phyloP scores from a whole-genome alignment of 1,140 invertebrate species.

The Drosophila kurseongensis region DNA sequence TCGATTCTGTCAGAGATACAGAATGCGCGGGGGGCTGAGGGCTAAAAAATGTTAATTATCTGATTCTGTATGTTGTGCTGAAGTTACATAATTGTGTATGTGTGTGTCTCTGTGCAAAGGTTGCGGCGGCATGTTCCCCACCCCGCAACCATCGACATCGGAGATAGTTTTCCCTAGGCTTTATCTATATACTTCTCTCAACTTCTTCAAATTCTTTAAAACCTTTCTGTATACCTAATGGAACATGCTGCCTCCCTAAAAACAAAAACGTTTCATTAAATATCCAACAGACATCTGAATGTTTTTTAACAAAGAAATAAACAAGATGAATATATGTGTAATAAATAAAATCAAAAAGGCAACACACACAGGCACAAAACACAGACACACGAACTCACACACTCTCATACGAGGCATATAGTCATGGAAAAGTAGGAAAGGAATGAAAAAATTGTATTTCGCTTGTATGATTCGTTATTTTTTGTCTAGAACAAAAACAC shows the following conservation, averaged over 20 bases:
- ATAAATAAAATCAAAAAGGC: conserved; percentile 45
- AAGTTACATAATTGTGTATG: conserved; percentile 73
- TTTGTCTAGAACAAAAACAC: conserved; percentile 21
- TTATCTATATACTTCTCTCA: conserved; percentile 15
- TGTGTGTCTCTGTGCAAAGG: conserved; percentile 71
- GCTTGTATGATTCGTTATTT: conserved; percentile 39
- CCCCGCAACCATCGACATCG: conserved; percentile 30
- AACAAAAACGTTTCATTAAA: conserved; percentile 47
- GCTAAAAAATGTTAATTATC: conserved; percentile 68
- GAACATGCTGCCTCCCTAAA: conserved; percentile 51
- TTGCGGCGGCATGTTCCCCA: conserved; percentile 74
- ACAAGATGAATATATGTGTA: conserved; percentile 36
- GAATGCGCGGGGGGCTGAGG: conserved; percentile 13
- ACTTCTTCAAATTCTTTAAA: conserved; percentile 4
- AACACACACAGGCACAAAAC: conserved; percentile 35
- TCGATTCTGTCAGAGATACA: conserved; percentile 12
- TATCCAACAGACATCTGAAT: conserved; percentile 76
- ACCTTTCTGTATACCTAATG: conserved; percentile 17
- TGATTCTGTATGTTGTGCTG: conserved; percentile 80
- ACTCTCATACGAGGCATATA: conserved; percentile 34
- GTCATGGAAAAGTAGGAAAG: conserved; percentile 35
- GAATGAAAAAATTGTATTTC: conserved; percentile 30
- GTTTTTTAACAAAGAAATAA: conserved; percentile 65
- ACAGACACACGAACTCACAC: conserved; percentile 19
- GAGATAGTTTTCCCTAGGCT: conserved; percentile 18